These are phyloP conservation scores for Siniperca chuatsi DNA, from an alignment of 2,113 vertebrate species.

Conservation along the genomic window DNA sequence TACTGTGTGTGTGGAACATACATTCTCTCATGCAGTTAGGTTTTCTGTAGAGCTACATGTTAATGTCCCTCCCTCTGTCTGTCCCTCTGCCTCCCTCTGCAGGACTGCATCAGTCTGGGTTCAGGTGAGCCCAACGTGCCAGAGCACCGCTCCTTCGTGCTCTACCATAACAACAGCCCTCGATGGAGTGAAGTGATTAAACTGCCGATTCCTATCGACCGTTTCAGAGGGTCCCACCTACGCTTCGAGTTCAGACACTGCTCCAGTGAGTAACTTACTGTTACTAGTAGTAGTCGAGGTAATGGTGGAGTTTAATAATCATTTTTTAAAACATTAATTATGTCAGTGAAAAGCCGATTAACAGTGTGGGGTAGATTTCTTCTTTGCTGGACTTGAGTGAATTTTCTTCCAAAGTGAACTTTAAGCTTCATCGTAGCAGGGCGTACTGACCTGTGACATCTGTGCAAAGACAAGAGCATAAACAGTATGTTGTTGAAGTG, in stretches of 20 bases:
- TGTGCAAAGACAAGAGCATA: neutral
- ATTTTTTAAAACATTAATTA: too few species aligned
- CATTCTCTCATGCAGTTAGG: neutral
- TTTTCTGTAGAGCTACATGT: neutral
- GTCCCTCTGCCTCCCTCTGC: neutral
- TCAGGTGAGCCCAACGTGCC: conserved; percentile 92
- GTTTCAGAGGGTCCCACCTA: conserved; percentile 95
- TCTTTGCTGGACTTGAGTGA: too few species aligned
- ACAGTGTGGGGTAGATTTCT: neutral
- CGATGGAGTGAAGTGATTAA: conserved; percentile 98
- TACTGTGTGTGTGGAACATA: neutral
- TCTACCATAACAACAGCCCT: conserved; percentile 98
- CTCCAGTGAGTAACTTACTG: conserved; percentile 89
- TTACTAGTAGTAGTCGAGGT: too few species aligned
- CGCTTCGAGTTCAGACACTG: conserved; percentile 99
- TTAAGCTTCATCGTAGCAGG: neutral
- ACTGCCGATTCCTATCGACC: conserved; percentile 95
- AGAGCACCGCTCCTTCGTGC: conserved; percentile 94
- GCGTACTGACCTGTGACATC: neutral
- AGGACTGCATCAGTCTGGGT: conserved; percentile 97
- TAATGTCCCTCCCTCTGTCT: neutral
- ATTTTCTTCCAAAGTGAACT: neutral
- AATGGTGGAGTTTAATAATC: neutral
- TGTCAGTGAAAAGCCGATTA: neutral
- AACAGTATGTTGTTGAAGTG: too few species aligned